Conservation (phyloP, 2,888 invertebrate genomes). For the Vandiemenella viatica region DNA sequence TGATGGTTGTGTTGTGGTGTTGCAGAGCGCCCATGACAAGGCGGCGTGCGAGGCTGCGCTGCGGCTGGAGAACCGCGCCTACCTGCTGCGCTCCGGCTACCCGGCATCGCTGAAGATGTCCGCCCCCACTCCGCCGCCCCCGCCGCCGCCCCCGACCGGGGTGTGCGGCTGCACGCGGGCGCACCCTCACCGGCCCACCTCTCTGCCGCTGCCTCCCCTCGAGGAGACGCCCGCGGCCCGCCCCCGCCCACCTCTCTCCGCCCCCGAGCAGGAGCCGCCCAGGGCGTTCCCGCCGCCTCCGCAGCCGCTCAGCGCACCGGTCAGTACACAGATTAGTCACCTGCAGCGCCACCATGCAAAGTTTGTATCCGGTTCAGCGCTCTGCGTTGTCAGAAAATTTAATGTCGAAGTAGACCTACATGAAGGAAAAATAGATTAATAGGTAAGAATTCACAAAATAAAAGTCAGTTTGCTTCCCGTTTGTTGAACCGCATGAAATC, state of each 20-base stretch:
- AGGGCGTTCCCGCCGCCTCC: not conserved
- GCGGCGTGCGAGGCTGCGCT: conserved; percentile 21
- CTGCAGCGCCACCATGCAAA: too few relatives aligned
- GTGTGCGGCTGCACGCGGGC: conserved; percentile 16
- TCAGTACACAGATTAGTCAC: too few relatives aligned
- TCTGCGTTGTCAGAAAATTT: too few relatives aligned
- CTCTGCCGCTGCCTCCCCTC: too few relatives aligned
- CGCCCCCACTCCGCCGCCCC: conserved; percentile 35
- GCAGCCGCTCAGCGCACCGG: not conserved
- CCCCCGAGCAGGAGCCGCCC: conserved; percentile 22
- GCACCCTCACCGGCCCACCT: conserved; percentile 22
- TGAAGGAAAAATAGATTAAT: too few relatives aligned
- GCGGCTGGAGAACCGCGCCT: conserved; percentile 19
- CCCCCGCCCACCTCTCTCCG: not conserved
- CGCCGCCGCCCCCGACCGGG: conserved; percentile 31
- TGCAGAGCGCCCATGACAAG: conserved; percentile 21
- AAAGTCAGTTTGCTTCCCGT: too few relatives aligned
- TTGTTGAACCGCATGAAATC: too few relatives aligned
- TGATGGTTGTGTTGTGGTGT: too few relatives aligned
- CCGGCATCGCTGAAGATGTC: conserved; percentile 21
- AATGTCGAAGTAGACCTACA: too few relatives aligned
- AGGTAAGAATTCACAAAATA: too few relatives aligned
- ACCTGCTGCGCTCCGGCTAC: conserved; percentile 20
- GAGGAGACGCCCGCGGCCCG: not conserved
- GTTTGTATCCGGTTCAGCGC: too few relatives aligned